Conservation (phyloP, 2,888 invertebrate species). For the Caenorhabditis zanzibari region DNA sequence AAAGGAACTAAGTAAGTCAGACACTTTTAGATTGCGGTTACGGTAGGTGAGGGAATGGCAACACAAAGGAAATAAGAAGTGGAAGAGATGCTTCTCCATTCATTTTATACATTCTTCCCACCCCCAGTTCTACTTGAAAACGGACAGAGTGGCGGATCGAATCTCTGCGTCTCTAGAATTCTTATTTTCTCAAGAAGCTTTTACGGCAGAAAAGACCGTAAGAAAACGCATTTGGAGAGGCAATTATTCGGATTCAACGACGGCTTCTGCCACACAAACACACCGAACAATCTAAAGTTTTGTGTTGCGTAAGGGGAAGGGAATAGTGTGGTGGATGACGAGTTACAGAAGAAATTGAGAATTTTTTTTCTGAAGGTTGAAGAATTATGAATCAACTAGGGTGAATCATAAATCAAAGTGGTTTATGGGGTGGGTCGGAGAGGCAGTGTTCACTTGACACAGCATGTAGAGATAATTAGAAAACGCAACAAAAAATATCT, state of each 20-base stretch:
- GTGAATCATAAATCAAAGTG: constrained; percentile 36
- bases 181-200: constrained; percentile 26
- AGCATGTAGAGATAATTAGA: background rate
- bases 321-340: background rate
- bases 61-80: constrained; percentile 14
- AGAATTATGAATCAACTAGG: constrained; percentile 22
- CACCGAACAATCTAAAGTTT: constrained; percentile 13
- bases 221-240: constrained; percentile 46
- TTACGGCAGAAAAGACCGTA: constrained; percentile 44
- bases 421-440: constrained; percentile 29
- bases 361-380: constrained; percentile 12
- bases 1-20: too few relatives aligned
- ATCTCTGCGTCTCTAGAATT: constrained; percentile 22
- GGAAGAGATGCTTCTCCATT: constrained; percentile 7
- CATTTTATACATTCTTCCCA: constrained; percentile 46
- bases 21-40: background rate
- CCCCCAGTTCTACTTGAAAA: constrained; percentile 57
- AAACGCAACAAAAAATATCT: background rate
- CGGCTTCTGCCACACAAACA: constrained; percentile 32
- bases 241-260: constrained; percentile 54
- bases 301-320: background rate
- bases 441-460: constrained; percentile 29
- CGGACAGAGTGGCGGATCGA: constrained; percentile 68
- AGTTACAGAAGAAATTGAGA: constrained; percentile 3
- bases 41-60: constrained; percentile 19